Percentiles rank a stretch among this genome's conserved stretches.
Conservation (phyloP, 2,113 vertebrate species). For the Coracopsis vasa region DNA sequence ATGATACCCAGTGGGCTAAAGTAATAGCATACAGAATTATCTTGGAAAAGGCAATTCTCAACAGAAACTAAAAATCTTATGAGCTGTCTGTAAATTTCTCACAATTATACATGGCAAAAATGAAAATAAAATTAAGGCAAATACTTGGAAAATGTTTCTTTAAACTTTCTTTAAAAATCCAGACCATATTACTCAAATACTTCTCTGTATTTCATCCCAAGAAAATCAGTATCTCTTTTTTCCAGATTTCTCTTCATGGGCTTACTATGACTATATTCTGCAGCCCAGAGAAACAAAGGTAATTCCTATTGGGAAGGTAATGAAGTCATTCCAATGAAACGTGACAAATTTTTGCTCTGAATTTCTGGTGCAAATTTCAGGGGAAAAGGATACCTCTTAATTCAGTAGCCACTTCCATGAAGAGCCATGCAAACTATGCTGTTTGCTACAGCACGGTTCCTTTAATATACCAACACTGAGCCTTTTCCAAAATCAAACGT, state of each 20-base stretch:
- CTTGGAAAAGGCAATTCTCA: slow-evolving; percentile 53
- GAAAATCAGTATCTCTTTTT: not conserved
- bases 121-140: not conserved
- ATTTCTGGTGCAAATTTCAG: not conserved
- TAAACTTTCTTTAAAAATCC: not conserved
- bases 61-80: slow-evolving; percentile 7
- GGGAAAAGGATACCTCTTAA: not conserved
- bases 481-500: not conserved
- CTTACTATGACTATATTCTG: not conserved
- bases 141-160: not conserved
- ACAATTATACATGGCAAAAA: slow-evolving; percentile 10
- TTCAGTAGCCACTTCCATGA: not conserved
- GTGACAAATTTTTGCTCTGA: not conserved
- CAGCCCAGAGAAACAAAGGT: not conserved
- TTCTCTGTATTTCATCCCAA: not conserved
- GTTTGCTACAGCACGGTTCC: not conserved
- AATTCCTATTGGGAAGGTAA: not conserved
- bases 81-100: not conserved
- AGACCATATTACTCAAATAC: not conserved
- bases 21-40: slow-evolving; percentile 23
- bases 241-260: not conserved
- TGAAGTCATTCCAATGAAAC: not conserved
- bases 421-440: not conserved
- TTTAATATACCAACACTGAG: not conserved
- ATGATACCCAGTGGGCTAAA: slow-evolving; percentile 49